Evolutionary conservation across 2,113 vertebrate genomes (phyloP).

Genomic region (Tragelaphus imberbis): DNA sequence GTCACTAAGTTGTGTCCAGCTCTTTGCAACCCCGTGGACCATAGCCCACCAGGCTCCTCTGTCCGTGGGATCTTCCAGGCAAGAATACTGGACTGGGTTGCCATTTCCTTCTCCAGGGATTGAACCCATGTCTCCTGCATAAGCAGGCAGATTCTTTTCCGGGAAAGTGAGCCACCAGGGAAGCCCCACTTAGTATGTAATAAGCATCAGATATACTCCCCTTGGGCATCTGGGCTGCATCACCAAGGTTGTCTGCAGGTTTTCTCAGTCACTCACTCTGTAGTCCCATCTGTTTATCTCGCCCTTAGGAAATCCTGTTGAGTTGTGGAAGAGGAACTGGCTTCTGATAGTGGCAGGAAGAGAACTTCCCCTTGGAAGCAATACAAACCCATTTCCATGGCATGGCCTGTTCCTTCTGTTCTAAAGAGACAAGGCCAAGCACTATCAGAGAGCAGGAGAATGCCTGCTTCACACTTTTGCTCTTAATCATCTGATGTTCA

Average conservation of each 20-base stretch:
- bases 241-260: background rate
- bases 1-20: background rate
- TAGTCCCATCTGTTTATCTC: background rate
- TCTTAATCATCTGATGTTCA: background rate
- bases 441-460: background rate
- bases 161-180: background rate
- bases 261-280: background rate
- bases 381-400: background rate
- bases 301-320: background rate
- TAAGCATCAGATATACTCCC: background rate
- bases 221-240: background rate
- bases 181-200: background rate
- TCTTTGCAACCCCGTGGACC: fast-evolving
- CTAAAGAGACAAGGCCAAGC: background rate
- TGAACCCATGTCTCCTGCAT: background rate
- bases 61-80: background rate
- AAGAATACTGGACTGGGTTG: background rate
- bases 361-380: background rate
- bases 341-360: background rate
- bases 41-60: background rate
- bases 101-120: background rate
- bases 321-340: background rate
- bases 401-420: background rate
- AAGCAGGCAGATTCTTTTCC: background rate
- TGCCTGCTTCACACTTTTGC: background rate